These are phyloP conservation scores for Diphyllodes magnificus DNA, from an alignment of 2,113 vertebrate species.

Conservation along the genomic window DNA sequence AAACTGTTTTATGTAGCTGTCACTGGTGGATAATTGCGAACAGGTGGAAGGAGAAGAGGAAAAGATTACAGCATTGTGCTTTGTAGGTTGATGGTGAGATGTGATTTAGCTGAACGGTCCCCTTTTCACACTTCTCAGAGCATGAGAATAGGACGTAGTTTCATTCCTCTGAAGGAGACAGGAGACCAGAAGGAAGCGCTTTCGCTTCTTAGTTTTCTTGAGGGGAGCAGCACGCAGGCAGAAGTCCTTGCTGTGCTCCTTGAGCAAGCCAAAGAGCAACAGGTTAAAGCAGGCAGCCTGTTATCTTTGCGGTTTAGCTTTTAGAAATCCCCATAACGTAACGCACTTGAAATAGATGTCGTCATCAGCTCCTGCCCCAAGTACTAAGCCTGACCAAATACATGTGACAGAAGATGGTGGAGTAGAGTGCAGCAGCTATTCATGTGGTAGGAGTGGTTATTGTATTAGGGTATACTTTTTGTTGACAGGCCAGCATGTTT, in stretches of 20 bases:
- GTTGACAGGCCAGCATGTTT: constrained; percentile 68
- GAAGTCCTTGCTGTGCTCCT: constrained; percentile 11
- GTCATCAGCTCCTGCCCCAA: constrained; percentile 70
- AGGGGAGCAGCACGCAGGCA: not conserved
- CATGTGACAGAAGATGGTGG: constrained; percentile 76
- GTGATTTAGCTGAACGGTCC: not conserved
- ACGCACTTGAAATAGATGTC: constrained; percentile 84
- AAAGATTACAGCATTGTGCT: constrained; percentile 34
- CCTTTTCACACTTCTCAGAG: constrained; percentile 20
- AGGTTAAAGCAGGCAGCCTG: constrained; percentile 61
- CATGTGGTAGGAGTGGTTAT: constrained; percentile 72
- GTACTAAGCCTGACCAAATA: constrained; percentile 68
- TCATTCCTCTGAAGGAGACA: not conserved
- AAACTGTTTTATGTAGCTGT: constrained; percentile 39
- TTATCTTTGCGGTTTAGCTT: constrained; percentile 67
- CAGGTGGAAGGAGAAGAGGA: constrained; percentile 53
- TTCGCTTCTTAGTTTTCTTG: not conserved
- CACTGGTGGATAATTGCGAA: constrained; percentile 48
- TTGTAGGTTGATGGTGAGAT: constrained; percentile 20
- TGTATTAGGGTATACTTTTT: constrained; percentile 65
- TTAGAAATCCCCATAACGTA: constrained; percentile 75
- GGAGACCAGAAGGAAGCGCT: not conserved
- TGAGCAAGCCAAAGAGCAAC: constrained; percentile 35
- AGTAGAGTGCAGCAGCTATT: constrained; percentile 72
- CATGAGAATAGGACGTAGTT: not conserved